Base-by-base conservation (phyloP, 2,113 vertebrate species). In the Pipra filicauda region DNA sequence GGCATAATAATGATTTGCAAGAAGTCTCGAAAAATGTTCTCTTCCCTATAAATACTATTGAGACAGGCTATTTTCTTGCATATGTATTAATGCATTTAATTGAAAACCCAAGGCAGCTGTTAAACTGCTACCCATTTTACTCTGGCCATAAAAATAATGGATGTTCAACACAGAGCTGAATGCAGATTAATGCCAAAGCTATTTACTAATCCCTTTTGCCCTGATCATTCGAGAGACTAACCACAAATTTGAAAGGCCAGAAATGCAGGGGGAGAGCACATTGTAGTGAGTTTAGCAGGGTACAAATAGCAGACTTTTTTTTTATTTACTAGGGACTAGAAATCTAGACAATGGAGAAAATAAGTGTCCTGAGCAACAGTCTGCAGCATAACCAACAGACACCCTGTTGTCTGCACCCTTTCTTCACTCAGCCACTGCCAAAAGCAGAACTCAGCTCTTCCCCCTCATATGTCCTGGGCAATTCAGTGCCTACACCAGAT, bases 61-160 rank as follows among this genome's bases (percentile, higher is more conserved):
- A 92, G 96, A 81, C 83, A 66, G 70, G 70, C 91, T 76, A 54
- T 93, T 94, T 96, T 87, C 89, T 87, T 89, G 80, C 89, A 57
- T 86, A 75, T 43, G 76, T 65, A 93, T 89, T 94, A 95, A 79
- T 76, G 65, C 69, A 82, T 92, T 96, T 96, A 96, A 96, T 94
- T 96, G 95, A 96, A 96, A 95, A 94, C 92, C 61, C 88, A 95
- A 71, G 72, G 86, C 84, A 93, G 92, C 86, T 85, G 77, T 93
- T 95, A 81, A n/a, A 51, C 46, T 62, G 70, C 52, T 95, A 76
- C 76, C 92, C 86, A 70, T 61, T 94, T 95, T 92, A 96, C 92
- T 94, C 87, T 15, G 74, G 73, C 74, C 88, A 92, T 96, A 96
- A 95, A 96, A 94, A 93, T 91, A 94, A 97, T 72, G 49, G 88